A percentile compares a stretch with the other conserved stretches of the same genome.
These are phyloP conservation scores for Ophion ellenae DNA, from an alignment of 2,888 invertebrate genomes.

Conservation along the genomic window DNA sequence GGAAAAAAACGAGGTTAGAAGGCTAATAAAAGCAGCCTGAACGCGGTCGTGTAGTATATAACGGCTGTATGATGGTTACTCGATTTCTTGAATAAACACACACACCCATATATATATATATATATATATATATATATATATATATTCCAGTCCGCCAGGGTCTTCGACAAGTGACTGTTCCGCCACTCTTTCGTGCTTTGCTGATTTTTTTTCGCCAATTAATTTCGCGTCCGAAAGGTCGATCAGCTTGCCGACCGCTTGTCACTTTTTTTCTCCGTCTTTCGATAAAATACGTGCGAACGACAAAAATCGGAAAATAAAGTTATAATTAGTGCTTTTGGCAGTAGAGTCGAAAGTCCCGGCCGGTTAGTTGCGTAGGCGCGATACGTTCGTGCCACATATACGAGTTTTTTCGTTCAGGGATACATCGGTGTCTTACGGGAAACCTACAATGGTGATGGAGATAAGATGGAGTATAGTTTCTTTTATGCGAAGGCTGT, in stretches of 20 bases:
- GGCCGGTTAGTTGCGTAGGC: no score
- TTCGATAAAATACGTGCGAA: constrained; percentile 14
- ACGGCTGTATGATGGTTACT: constrained; percentile 17
- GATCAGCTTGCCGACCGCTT: constrained; percentile 13
- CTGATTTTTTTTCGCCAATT: neutral
- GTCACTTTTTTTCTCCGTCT: constrained; percentile 3
- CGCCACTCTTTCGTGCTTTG: constrained; percentile 8
- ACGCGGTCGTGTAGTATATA: neutral
- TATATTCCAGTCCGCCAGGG: neutral
- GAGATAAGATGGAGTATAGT: no score
- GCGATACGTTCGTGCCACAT: no score
- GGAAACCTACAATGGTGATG: no score
- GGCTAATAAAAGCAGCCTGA: constrained; percentile 67
- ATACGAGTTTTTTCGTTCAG: no score
- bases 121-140: neutral
- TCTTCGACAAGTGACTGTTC: constrained; percentile 2
- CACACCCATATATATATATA: neutral
- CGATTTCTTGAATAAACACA: constrained; percentile 20
- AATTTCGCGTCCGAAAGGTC: constrained; percentile 32
- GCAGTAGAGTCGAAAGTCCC: neutral
- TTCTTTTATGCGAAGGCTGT: no score
- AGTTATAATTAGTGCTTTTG: constrained; percentile 20
- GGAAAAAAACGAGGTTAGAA: constrained; percentile 65
- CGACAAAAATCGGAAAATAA: constrained; percentile 10
- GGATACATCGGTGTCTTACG: no score